Evolutionary conservation across 2,113 vertebrate genomes (phyloP), one percentile per base, ranked within the genome.

Genomic region (Mellivora capensis): DNA sequence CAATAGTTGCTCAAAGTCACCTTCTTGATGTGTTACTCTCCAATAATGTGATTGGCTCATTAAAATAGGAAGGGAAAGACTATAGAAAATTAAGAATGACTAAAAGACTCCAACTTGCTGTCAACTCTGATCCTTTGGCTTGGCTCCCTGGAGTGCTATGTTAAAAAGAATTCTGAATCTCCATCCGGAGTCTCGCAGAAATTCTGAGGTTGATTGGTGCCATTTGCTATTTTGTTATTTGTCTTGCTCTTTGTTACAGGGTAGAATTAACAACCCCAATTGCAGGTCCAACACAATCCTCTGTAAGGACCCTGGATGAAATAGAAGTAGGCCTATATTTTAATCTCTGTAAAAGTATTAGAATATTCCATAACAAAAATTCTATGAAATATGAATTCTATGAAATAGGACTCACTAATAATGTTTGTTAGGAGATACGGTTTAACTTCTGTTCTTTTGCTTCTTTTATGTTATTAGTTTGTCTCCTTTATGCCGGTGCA

Each of bases 41-140:
- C 21, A 31, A 0, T n/a, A 76, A 8, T 72, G n/a, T 80, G 23
- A 1, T 27, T 2, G 18, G 54, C 15, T 42, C 77, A 21, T 95
- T 80, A 39, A 93, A 85, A 91, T 39, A 52, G 69, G 91, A 93
- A 95, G 82, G 42, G 74, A 76, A 96, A 94, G 74, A 18, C 20
- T 27, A 61, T 47, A 27, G 52, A 76, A 86, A 76, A 62, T 44
- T 21, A 20, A 74, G 9, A 77, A 14, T 59, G 59, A 90, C 59
- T 90, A 59, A 57, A 12, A 54, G 23, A 64, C 37, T 44, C 20
- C 81, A 90, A 62, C 25, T n/a, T 34, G 54, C n/a, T 11, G 8
- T 37, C 15, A n/a, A 17, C 9, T 86, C 72, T 17, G 52, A 71
- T 44, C 18, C 25, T 59, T 86, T 83, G 27, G 15, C n/a, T 1